Evolutionary conservation across 2,113 vertebrate species (phyloP), one percentile per base, ranked within the genome.

Genomic region (Arothron firmamentum): DNA sequence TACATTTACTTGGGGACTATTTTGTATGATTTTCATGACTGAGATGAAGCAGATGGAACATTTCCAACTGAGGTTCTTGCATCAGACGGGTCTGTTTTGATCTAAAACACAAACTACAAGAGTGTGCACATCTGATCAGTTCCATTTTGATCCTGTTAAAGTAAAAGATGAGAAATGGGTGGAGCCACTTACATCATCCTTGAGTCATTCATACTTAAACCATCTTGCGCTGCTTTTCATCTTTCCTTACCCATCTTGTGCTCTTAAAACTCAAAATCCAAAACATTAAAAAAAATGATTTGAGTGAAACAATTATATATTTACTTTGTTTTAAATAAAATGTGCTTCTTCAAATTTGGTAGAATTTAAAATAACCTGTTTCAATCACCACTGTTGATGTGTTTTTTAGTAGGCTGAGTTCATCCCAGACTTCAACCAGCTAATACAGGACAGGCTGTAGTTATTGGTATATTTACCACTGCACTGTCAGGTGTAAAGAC

Each of bases 141-240:
- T 12, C 34, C 34, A 10, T 43, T 28, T 52, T 25, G 49, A 31
- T 2, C 43, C 15, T 10, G 6, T n/a, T 59, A 21, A 18, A 56
- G 14, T 9, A 9, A 50, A 6, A 18, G 25, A 51, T 8, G 12
- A 48, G n/a, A 12, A 51, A 57, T 18, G 23, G 1, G 34, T 57
- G 65, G 60, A 65, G 38, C 56, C 20, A 31, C 13, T 76, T 70
- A 62, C 68, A 71, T 78, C 68, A 73, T 21, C 59, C 34, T 78
- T 67, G 50, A 70, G 21, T 65, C 59, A 75, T 25, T 72, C 43
- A 15, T 23, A 63, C 3, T 62, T 19, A 52, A 20, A 8, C 42
- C 28, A 15, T 14, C 17, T 2, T 16, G 19, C 3, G 15, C 17
- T 20, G 23, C 14, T 43, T 69, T 62, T 69, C 2, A 52, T 51